Evolutionary conservation across 2,888 invertebrate genomes (phyloP).

Genomic region (Stenotaenia linearis): DNA sequence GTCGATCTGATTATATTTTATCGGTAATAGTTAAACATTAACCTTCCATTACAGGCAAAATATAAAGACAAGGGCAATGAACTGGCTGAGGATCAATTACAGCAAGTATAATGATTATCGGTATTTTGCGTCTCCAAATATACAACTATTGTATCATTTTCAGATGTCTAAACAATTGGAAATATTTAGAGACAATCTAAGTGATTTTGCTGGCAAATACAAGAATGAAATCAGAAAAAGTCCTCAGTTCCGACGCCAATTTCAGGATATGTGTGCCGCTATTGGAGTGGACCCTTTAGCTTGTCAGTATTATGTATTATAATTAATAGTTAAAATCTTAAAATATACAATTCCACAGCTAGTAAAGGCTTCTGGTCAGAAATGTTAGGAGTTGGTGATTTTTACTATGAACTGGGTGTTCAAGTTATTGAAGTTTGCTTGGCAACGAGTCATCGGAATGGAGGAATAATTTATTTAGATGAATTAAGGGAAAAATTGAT

Average conservation of each 20-base stretch:
- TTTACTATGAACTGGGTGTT: conserved; percentile 95
- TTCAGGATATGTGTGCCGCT: conserved; percentile 98
- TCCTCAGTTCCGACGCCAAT: conserved; percentile 87
- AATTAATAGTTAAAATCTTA: too few species aligned
- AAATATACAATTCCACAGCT: conserved; percentile 47
- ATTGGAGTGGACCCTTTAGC: conserved; percentile 98
- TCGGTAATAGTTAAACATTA: not conserved
- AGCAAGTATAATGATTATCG: conserved; percentile 49
- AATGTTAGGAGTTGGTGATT: conserved; percentile 94
- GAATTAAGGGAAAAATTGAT: conserved; percentile 70
- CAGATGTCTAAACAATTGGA: conserved; percentile 93
- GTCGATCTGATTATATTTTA: not conserved
- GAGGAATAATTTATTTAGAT: conserved; percentile 76
- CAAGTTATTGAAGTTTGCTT: conserved; percentile 97
- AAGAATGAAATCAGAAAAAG: conserved; percentile 91
- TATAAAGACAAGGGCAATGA: conserved; percentile 87
- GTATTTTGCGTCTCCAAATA: too few species aligned
- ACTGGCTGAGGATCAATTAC: conserved; percentile 84
- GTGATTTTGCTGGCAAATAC: conserved; percentile 93
- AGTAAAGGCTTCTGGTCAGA: conserved; percentile 86
- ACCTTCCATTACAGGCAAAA: conserved; percentile 48
- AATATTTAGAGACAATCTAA: conserved; percentile 80
- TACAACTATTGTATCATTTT: too few species aligned
- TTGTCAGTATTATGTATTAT: too few species aligned
- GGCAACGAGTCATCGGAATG: conserved; percentile 88